phyloP scores from a whole-genome alignment of 2,797 vertebrate genomes.

The Sebastes minor region DNA sequence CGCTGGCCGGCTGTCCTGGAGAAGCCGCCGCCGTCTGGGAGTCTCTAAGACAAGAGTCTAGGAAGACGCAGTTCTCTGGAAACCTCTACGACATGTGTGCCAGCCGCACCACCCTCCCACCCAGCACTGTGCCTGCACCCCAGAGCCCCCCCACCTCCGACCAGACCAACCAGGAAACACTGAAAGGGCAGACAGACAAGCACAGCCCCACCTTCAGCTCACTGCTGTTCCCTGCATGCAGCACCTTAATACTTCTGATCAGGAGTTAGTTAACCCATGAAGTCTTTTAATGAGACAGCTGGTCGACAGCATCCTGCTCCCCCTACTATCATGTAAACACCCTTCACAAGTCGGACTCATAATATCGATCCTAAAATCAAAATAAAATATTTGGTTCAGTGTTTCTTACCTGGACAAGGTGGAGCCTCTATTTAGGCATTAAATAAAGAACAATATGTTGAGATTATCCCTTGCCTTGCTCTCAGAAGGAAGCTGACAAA shows the following conservation, averaged over 20 bases:
- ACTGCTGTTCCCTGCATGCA: constrained; percentile 66
- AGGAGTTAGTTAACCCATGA: constrained; percentile 51
- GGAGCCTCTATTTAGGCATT: background rate
- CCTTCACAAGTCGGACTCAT: background rate
- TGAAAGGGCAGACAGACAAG: constrained; percentile 74
- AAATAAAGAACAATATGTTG: background rate
- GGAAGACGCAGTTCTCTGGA: constrained; percentile 89
- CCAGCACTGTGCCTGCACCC: constrained; percentile 65
- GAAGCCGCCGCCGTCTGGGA: constrained; percentile 92
- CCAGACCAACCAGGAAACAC: constrained; percentile 90
- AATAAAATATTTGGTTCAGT: background rate
- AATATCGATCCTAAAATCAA: background rate
- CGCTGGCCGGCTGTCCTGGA: constrained; percentile 87
- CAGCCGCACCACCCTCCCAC: constrained; percentile 74
- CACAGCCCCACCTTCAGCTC: constrained; percentile 62
- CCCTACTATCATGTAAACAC: background rate
- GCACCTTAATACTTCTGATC: constrained; percentile 57
- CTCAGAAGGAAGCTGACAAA: background rate
- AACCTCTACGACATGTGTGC: constrained; percentile 92
- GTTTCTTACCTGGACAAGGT: background rate
- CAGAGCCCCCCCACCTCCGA: constrained; percentile 70
- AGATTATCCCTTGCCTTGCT: background rate
- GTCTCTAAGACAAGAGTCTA: constrained; percentile 90
- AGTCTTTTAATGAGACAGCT: constrained; percentile 2
- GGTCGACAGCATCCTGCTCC: background rate